Percentiles rank a stretch among this genome's conserved stretches.
Conservation (phyloP, 2,888 invertebrate species). For the Taphrorychus bicolor region DNA sequence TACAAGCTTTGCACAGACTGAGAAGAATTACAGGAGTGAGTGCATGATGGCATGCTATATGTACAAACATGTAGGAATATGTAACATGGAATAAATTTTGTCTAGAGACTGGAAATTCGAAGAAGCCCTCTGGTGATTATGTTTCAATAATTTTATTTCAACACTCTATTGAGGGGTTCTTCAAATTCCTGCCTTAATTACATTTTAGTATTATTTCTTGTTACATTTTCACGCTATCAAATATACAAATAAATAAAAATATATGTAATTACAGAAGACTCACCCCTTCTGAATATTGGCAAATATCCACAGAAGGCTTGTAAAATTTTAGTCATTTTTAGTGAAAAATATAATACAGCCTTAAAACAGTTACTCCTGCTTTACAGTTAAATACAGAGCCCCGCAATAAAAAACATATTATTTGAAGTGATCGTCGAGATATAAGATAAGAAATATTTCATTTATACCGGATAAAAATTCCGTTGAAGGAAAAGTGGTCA, state of each 20-base stretch:
- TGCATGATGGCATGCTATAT: not conserved
- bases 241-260: constrained; percentile 10
- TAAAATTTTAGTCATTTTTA: constrained; percentile 42
- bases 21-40: not conserved
- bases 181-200: not conserved
- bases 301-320: constrained; percentile 49
- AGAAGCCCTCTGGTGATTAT: not conserved
- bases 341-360: not conserved
- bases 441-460: too few relatives aligned
- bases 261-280: too few relatives aligned
- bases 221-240: not conserved
- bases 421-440: not conserved
- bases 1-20: not conserved
- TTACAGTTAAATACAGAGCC: too few relatives aligned
- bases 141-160: not conserved
- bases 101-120: not conserved
- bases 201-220: not conserved
- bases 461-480: not conserved
- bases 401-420: constrained; percentile 10
- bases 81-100: not conserved
- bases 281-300: constrained; percentile 47
- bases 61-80: not conserved
- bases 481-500: too few relatives aligned
- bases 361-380: too few relatives aligned
- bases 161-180: not conserved